Evolutionary conservation across 2,797 vertebrate genomes (phyloP).

Genomic region (Mormyrops boulengeri): DNA sequence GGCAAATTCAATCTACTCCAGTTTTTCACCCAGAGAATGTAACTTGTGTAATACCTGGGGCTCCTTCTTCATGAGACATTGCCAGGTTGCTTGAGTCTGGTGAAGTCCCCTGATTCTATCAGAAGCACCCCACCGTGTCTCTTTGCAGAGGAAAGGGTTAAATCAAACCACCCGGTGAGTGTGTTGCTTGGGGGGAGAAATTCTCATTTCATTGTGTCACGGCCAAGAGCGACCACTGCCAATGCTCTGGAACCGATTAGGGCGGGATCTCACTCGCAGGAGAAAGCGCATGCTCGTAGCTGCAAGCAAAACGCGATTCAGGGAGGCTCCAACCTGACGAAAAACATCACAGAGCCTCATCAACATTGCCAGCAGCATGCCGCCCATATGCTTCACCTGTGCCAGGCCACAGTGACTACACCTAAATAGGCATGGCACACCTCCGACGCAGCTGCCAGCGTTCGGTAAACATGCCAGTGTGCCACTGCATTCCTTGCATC

Average conservation of each 20-base stretch:
- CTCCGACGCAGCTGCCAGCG: neutral
- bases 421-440: neutral
- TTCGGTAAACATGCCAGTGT: neutral
- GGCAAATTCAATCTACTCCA: neutral
- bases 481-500: neutral
- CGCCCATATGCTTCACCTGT: neutral
- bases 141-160: neutral
- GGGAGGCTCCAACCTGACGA: neutral
- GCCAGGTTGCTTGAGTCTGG: neutral
- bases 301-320: neutral
- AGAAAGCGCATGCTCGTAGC: neutral
- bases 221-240: neutral
- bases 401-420: neutral
- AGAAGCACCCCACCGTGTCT: neutral
- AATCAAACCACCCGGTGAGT: neutral
- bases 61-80: neutral
- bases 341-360: neutral
- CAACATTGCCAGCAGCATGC: neutral
- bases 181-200: neutral
- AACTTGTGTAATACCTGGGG: too few species aligned
- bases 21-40: neutral
- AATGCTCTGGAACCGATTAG: conserved; percentile 17
- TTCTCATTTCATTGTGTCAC: neutral
- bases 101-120: neutral
- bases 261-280: neutral